phyloP scores from a whole-genome alignment of 2,888 invertebrate species.

The Lacanobia oleracea region DNA sequence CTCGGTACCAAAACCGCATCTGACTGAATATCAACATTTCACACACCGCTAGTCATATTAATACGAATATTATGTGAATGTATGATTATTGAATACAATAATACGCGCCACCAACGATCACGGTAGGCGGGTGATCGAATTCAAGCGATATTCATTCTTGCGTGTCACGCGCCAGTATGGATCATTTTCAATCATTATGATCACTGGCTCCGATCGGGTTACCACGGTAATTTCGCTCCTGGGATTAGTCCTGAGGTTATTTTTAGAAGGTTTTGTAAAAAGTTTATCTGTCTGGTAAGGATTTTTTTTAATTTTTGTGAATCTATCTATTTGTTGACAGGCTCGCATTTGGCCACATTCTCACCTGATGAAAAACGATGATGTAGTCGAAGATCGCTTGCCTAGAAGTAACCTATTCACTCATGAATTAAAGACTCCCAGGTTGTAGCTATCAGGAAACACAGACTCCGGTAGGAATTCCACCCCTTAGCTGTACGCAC shows the following conservation, averaged over 20 bases:
- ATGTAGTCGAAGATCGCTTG: too few relatives aligned
- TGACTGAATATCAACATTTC: constrained; percentile 23
- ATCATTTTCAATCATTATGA: constrained; percentile 68
- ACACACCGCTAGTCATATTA: constrained; percentile 15
- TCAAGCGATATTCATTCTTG: constrained; percentile 54
- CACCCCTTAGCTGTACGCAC: too few relatives aligned
- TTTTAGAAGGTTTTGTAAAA: not conserved
- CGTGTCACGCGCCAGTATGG: constrained; percentile 51
- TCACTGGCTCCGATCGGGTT: constrained; percentile 52
- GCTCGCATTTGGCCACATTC: too few relatives aligned
- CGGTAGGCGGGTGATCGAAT: constrained; percentile 57
- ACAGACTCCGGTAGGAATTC: too few relatives aligned
- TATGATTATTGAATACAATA: constrained; percentile 53
- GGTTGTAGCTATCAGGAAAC: too few relatives aligned
- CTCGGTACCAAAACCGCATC: not conserved
- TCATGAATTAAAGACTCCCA: too few relatives aligned
- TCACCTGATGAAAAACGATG: too few relatives aligned
- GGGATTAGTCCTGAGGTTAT: constrained; percentile 16
- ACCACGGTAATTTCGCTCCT: constrained; percentile 17
- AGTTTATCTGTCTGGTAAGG: too few relatives aligned
- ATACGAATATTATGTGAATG: constrained; percentile 6
- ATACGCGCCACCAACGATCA: constrained; percentile 48
- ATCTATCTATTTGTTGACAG: too few relatives aligned
- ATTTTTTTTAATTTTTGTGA: too few relatives aligned
- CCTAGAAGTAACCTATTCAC: too few relatives aligned